phyloP scores from a whole-genome alignment of 2,888 invertebrate genomes.

The Bibio marci region DNA sequence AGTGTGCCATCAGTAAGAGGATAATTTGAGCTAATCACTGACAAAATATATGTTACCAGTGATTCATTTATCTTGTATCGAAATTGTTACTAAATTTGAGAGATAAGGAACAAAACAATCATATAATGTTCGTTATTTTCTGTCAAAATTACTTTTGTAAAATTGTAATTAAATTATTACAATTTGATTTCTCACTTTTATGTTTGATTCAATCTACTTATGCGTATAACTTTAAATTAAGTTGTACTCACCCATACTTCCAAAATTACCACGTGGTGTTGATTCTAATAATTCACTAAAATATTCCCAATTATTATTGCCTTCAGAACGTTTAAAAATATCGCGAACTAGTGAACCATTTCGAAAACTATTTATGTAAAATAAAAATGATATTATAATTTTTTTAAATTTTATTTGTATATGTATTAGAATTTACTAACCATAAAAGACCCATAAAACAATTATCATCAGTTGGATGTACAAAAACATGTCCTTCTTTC shows the following conservation, averaged over 20 bases:
- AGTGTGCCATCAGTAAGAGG: no score
- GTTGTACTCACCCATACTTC: constrained; percentile 60
- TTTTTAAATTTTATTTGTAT: background rate
- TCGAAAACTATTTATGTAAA: constrained; percentile 44
- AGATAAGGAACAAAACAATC: no score
- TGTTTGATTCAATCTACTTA: no score
- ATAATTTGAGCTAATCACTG: no score
- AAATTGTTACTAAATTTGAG: no score
- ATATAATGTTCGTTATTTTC: no score
- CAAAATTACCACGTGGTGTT: constrained; percentile 83
- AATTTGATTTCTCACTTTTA: no score
- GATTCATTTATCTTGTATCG: no score
- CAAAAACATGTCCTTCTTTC: constrained; percentile 69
- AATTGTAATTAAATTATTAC: no score
- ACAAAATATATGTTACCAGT: no score
- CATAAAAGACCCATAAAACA: constrained; percentile 82
- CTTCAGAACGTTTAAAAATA: constrained; percentile 51
- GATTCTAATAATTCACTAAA: constrained; percentile 66
- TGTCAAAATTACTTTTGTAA: no score
- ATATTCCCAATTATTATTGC: constrained; percentile 64
- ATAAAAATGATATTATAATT: background rate
- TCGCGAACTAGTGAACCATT: constrained; percentile 90
- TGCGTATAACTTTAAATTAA: no score
- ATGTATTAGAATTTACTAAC: constrained; percentile 24
- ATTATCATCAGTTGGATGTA: constrained; percentile 61